A percentile compares a stretch with the other conserved stretches of the same genome.
These are phyloP conservation scores for Leptopilina myrica DNA, from an alignment of 2,888 invertebrate genomes.

Conservation along the genomic window DNA sequence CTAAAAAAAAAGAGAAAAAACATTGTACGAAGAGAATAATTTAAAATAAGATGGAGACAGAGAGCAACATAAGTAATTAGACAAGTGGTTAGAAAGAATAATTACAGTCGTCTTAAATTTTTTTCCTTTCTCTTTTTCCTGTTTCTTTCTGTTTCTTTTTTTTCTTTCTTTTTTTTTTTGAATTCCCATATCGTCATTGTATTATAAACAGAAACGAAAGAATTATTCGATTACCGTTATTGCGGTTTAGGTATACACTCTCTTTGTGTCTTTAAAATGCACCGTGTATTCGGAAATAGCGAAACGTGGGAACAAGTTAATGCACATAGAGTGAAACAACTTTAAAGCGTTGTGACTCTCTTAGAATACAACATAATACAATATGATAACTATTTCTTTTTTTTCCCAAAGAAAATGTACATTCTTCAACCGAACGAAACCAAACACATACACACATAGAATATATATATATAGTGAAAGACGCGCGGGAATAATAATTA, in stretches of 20 bases:
- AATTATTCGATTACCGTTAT: slow-evolving; percentile 32
- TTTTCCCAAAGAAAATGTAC: slow-evolving; percentile 1
- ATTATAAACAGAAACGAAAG: not conserved
- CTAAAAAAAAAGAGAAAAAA: not conserved
- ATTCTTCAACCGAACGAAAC: not conserved
- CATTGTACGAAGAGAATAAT: not conserved
- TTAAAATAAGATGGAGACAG: too few species aligned
- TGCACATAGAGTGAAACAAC: not conserved
- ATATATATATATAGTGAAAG: too few species aligned
- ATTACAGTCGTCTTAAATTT: not conserved
- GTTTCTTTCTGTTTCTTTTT: not conserved
- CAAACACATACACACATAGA: too few species aligned
- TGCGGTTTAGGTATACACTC: slow-evolving; percentile 18
- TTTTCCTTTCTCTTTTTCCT: too few species aligned
- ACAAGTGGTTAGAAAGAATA: not conserved
- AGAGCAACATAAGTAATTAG: not conserved
- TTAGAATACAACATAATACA: not conserved
- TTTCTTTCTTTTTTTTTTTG: not conserved
- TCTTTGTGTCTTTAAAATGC: slow-evolving; percentile 6
- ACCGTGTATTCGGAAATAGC: slow-evolving; percentile 14
- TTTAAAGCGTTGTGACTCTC: not conserved
- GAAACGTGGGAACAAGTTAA: slow-evolving; percentile 27
- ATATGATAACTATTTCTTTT: not conserved
- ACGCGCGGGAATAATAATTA: too few species aligned
- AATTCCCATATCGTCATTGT: not conserved